phyloP scores from a whole-genome alignment of 2,888 invertebrate species.

The Creontiades dilutus region DNA sequence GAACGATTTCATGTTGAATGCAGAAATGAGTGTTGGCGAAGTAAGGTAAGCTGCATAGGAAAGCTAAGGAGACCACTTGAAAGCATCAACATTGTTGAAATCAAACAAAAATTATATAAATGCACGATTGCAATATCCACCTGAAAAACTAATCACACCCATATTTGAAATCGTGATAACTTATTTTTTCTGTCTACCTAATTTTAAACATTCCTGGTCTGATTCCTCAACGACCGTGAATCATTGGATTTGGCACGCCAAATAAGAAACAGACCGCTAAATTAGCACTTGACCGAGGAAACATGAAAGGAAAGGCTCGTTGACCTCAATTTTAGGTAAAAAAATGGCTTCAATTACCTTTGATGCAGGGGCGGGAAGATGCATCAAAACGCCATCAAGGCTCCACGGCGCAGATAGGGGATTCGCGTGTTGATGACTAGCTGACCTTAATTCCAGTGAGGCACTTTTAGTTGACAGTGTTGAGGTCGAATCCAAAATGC shows the following conservation, averaged over 20 bases:
- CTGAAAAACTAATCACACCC: too few species aligned
- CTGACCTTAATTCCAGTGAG: slow-evolving; percentile 1
- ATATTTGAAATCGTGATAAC: too few species aligned
- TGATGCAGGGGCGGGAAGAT: not conserved
- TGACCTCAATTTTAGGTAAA: slow-evolving; percentile 13
- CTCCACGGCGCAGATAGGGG: not conserved
- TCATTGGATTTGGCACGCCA: not conserved
- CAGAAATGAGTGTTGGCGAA: too few species aligned
- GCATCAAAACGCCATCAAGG: not conserved
- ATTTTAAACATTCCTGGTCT: too few species aligned
- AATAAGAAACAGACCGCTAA: not conserved
- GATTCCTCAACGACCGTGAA: not conserved
- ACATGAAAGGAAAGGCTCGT: slow-evolving; percentile 13
- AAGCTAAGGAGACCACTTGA: too few species aligned
- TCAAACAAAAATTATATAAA: too few species aligned
- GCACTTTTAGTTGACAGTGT: not conserved
- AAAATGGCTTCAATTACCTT: slow-evolving; percentile 19
- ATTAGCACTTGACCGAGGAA: not conserved
- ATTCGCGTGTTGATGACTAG: slow-evolving; percentile 11
- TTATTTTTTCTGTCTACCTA: too few species aligned
- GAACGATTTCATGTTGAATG: too few species aligned
- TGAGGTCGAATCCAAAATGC: not conserved
- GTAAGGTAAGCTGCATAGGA: too few species aligned
- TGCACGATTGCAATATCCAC: too few species aligned
- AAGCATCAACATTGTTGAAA: too few species aligned